These are phyloP conservation scores for Pocillopora grandis DNA, from an alignment of 92 coral and sea anemone species.

Conservation along the genomic window DNA sequence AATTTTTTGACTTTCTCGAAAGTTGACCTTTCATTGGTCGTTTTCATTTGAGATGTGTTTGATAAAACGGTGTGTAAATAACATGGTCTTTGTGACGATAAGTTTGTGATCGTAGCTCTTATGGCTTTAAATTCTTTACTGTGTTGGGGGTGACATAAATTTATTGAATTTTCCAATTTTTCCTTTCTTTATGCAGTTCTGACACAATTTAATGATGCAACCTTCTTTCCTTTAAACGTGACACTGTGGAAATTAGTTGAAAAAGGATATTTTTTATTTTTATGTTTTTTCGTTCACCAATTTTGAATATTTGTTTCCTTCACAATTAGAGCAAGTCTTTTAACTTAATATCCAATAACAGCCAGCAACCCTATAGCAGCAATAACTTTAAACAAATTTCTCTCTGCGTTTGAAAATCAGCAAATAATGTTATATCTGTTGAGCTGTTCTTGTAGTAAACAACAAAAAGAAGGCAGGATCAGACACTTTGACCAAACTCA, in stretches of 20 bases:
- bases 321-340: too few relatives aligned
- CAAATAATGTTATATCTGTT: too few relatives aligned
- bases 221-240: not conserved
- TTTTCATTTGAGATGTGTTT: not conserved
- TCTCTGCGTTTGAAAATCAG: too few relatives aligned
- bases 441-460: too few relatives aligned
- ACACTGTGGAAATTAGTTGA: not conserved
- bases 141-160: not conserved
- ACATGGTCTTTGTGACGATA: not conserved
- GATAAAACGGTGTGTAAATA: conserved; percentile 26
- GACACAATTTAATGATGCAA: not conserved
- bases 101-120: conserved; percentile 4
- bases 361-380: too few relatives aligned
- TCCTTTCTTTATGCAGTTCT: not conserved
- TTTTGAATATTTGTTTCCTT: too few relatives aligned
- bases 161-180: not conserved
- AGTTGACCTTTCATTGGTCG: conserved; percentile 19
- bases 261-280: not conserved
- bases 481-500: too few relatives aligned
- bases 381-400: too few relatives aligned
- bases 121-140: not conserved
- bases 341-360: too few relatives aligned
- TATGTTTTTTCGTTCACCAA: not conserved
- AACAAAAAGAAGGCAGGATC: too few relatives aligned
- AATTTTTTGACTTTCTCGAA: conserved; percentile 6